Evolutionary conservation across 1,140 invertebrate genomes (phyloP).

Genomic region (Cyclargus thomasi): DNA sequence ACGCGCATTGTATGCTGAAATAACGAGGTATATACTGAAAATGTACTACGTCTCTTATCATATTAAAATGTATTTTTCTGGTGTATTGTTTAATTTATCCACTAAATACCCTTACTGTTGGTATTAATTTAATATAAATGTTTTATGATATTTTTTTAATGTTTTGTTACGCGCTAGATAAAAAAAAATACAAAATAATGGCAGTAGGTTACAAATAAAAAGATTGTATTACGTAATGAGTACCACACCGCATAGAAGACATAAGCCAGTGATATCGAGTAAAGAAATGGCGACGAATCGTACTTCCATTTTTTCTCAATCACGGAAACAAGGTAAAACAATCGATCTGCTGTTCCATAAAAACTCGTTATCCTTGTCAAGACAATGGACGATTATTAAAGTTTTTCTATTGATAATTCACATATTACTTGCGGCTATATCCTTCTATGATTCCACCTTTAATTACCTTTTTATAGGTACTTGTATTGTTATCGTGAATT

Average conservation of each 20-base stretch:
- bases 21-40: conserved; percentile 5
- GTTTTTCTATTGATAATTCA: conserved; percentile 55
- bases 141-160: too few relatives aligned
- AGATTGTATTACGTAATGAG: too few relatives aligned
- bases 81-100: too few relatives aligned
- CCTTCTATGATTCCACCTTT: conserved; percentile 49
- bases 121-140: too few relatives aligned
- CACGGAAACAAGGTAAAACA: conserved; percentile 52
- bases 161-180: too few relatives aligned
- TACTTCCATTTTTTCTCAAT: conserved; percentile 30
- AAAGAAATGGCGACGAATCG: background rate
- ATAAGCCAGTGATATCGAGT: background rate
- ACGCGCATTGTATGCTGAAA: conserved; percentile 31
- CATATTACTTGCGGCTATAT: conserved; percentile 41
- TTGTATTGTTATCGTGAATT: conserved; percentile 14
- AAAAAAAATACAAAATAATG: too few relatives aligned
- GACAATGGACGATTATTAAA: conserved; percentile 52
- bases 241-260: background rate
- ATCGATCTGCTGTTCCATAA: conserved; percentile 46
- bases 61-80: background rate
- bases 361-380: conserved; percentile 60
- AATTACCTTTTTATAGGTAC: conserved; percentile 33
- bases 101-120: too few relatives aligned
- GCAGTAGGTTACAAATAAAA: too few relatives aligned
- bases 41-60: background rate